Conservation (phyloP, 2,113 vertebrate species). For the Eidolon helvum region DNA sequence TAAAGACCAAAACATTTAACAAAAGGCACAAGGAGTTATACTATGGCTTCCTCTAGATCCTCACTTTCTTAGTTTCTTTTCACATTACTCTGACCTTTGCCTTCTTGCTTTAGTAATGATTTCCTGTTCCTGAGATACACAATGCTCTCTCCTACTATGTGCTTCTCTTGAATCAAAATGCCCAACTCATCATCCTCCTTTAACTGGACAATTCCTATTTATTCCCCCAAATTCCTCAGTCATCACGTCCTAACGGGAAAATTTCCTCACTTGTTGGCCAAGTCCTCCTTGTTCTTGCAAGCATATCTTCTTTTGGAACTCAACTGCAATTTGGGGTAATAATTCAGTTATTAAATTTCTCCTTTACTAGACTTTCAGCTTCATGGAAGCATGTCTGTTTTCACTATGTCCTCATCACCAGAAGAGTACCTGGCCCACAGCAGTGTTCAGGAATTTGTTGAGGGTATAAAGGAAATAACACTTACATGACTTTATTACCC, state of each 20-base stretch:
- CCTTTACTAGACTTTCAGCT: background rate
- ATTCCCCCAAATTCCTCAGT: background rate
- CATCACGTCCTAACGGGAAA: background rate
- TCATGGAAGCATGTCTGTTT: background rate
- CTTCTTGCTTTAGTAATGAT: background rate
- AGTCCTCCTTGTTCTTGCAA: background rate
- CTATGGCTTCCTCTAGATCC: background rate
- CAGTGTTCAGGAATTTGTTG: background rate
- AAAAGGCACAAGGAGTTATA: background rate
- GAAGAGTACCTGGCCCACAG: background rate
- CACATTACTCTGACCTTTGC: background rate
- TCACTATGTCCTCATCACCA: background rate
- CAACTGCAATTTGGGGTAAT: background rate
- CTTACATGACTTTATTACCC: fast-evolving
- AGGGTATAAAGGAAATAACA: background rate
- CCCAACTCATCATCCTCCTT: background rate
- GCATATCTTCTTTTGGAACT: background rate
- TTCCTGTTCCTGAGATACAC: background rate
- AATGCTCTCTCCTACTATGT: background rate
- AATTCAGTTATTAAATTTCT: background rate
- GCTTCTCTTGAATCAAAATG: background rate
- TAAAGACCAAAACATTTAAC: background rate
- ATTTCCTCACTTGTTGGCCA: background rate
- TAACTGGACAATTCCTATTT: background rate
- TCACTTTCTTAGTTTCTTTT: background rate